Percentiles rank a stretch among this genome's conserved stretches.
Evolutionary conservation across 2,113 vertebrate genomes (phyloP).

Genomic region (Gymnarchus niloticus): DNA sequence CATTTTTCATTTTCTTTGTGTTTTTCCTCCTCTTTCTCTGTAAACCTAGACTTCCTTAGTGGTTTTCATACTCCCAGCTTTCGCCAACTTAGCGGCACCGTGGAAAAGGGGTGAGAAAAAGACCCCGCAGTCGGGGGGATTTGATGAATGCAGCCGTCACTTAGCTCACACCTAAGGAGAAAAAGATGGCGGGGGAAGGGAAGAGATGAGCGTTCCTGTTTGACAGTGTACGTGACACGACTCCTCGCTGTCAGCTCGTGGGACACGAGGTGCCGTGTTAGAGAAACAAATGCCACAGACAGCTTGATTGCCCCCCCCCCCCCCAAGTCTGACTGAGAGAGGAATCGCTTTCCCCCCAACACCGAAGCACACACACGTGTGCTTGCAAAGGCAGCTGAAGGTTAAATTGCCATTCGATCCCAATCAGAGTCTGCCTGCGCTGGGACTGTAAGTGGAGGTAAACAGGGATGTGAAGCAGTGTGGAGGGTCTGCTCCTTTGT

Average conservation of each 20-base stretch:
- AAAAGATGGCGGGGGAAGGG: neutral
- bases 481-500: constrained; percentile 52
- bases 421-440: constrained; percentile 58
- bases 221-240: neutral
- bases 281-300: neutral
- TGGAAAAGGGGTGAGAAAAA: neutral
- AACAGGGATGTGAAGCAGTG: constrained; percentile 66
- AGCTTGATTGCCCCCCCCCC: too few relatives aligned
- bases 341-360: neutral
- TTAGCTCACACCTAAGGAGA: neutral
- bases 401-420: constrained; percentile 71
- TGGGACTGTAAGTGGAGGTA: constrained; percentile 60
- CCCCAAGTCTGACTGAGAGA: too few relatives aligned
- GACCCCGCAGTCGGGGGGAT: neutral
- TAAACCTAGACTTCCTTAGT: neutral
- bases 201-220: neutral
- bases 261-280: too few relatives aligned
- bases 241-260: neutral
- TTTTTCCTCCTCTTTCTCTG: neutral
- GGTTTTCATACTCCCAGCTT: neutral
- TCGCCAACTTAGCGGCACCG: neutral
- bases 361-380: neutral
- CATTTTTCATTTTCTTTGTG: neutral
- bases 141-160: neutral
- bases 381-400: constrained; percentile 50